A percentile compares a stretch with the other conserved stretches of the same genome.
These are phyloP conservation scores for Anodontia alba DNA, from an alignment of 2,888 invertebrate species.

Conservation along the genomic window DNA sequence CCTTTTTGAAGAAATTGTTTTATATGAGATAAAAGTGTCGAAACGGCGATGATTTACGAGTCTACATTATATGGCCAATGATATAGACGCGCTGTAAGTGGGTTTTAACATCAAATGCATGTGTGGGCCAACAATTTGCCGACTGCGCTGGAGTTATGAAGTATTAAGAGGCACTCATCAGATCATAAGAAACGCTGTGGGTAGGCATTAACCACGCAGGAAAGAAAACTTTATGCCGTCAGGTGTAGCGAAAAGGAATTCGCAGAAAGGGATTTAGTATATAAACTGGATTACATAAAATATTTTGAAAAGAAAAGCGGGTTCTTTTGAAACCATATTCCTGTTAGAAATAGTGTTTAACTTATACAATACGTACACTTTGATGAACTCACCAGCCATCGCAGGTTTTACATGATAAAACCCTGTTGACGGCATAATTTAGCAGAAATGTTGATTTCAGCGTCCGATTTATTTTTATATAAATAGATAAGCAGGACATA, in stretches of 20 bases:
- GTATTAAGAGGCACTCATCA: constrained; percentile 9
- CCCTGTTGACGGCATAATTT: no score
- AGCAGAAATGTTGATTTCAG: no score
- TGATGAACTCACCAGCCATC: no score
- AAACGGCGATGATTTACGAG: constrained; percentile 18
- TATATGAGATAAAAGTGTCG: constrained; percentile 24
- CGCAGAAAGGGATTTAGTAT: neutral
- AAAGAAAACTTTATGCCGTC: neutral
- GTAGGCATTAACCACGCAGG: constrained; percentile 8
- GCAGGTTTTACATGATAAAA: no score
- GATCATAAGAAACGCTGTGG: constrained; percentile 5
- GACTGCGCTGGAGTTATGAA: constrained; percentile 5
- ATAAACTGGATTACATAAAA: neutral
- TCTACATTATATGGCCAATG: constrained; percentile 16
- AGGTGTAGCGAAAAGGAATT: constrained; percentile 3
- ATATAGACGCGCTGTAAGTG: constrained; percentile 13
- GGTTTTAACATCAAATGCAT: constrained; percentile 15
- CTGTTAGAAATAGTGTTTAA: no score
- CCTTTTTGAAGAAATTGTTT: constrained; percentile 16
- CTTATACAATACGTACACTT: no score
- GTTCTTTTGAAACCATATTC: no score
- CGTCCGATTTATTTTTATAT: no score
- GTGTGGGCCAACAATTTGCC: constrained; percentile 9
- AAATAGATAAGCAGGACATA: no score
- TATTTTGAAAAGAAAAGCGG: neutral